Base-by-base conservation (phyloP, 2,888 invertebrate species). In the Anthrax anthrax region DNA sequence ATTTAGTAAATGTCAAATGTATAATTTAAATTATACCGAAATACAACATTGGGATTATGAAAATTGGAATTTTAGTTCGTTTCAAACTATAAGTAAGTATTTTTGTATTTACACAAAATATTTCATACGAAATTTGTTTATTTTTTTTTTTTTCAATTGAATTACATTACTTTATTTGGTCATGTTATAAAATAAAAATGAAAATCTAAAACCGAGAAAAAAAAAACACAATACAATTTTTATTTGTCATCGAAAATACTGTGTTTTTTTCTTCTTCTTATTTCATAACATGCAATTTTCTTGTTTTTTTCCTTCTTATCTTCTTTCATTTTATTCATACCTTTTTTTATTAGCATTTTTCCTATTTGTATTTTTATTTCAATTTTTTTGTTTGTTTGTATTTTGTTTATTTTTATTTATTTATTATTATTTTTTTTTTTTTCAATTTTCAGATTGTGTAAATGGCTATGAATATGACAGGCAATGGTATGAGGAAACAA, bases 381-480 rank as follows among this genome's bases (percentile, higher is more conserved):
- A n/a, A n/a, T n/a, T n/a, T n/a, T n/a, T n/a, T n/a, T n/a, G n/a
- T n/a, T n/a, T n/a, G n/a, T n/a, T n/a, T n/a, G n/a, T n/a, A n/a
- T n/a, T n/a, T 34, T 34, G 4, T 34, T 9, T 34, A 34, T 47
- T 50, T 47, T 49, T 17, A 17, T 46, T 50, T 37, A 50, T 51
- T 48, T 41, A 37, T 41, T 27, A 34, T 34, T 18, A 42, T 50
- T 47, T 41, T 32, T 17, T 49, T 37, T 46, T 50, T 47, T 53
- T 52, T n/a, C 38, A 51, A 49, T 42, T 56, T 58, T 44, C 56
- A 73, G 73, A 53, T 53, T 77, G 77, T 57, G 64, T 65, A 54
- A 56, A 70, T 56, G 76, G 76, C 19, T 75, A 72, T 70, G 72
- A 70, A 50, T 77, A 73, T 59, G 75, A 76, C 60, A 61, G 55